These are phyloP conservation scores for Unio delphinus DNA, from an alignment of 2,888 invertebrate genomes.

Conservation along the genomic window DNA sequence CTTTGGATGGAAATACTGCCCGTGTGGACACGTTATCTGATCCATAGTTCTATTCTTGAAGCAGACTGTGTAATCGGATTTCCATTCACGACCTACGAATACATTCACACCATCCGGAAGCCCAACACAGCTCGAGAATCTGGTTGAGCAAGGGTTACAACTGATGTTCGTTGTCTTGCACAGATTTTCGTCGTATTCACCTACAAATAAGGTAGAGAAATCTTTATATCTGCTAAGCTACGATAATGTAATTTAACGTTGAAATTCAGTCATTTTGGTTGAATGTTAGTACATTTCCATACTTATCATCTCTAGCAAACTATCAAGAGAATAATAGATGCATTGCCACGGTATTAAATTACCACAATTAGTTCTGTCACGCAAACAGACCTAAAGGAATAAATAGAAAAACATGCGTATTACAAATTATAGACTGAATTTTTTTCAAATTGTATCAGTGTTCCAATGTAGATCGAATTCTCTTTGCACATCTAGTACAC, in stretches of 20 bases:
- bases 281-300: no score
- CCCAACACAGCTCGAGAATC: constrained; percentile 40
- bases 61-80: constrained; percentile 27
- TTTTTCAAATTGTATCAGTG: no score
- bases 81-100: constrained; percentile 26
- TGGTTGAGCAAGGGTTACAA: constrained; percentile 34
- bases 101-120: constrained; percentile 32
- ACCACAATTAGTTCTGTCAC: no score
- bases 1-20: constrained; percentile 42
- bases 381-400: no score
- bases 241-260: background rate
- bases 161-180: constrained; percentile 19
- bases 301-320: no score
- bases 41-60: constrained; percentile 33
- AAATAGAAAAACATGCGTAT: no score
- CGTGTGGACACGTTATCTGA: constrained; percentile 33
- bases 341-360: no score
- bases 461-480: no score
- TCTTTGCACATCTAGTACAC: no score
- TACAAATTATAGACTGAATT: no score
- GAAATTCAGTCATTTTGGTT: constrained; percentile 2
- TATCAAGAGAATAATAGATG: no score
- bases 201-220: constrained; percentile 16
- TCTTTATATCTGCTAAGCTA: background rate
- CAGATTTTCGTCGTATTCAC: constrained; percentile 40